Percentiles rank a stretch among this genome's conserved stretches.
These are phyloP conservation scores for Trichogramma evanescens DNA, from an alignment of 2,888 invertebrate genomes.

Conservation along the genomic window DNA sequence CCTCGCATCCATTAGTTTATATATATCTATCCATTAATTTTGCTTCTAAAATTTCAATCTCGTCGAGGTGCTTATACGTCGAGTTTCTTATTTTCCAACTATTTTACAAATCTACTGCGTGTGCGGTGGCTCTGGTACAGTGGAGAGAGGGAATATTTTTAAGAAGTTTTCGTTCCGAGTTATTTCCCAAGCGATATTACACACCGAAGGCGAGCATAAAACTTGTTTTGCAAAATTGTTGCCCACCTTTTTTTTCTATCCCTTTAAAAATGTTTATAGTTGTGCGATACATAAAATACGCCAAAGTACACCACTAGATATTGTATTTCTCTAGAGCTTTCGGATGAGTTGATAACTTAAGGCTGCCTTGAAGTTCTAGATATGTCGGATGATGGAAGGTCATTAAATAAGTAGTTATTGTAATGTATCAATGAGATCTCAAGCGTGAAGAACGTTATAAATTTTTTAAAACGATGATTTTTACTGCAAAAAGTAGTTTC, in stretches of 20 bases:
- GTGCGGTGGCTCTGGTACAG: too few relatives aligned
- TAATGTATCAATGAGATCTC: too few relatives aligned
- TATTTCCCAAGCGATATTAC: constrained; percentile 5
- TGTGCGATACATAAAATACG: not conserved
- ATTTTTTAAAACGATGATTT: too few relatives aligned
- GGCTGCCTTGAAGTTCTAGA: too few relatives aligned
- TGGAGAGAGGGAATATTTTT: too few relatives aligned
- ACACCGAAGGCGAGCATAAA: not conserved
- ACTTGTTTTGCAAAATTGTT: not conserved
- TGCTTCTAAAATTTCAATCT: not conserved
- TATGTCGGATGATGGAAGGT: too few relatives aligned
- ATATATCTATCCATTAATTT: not conserved
- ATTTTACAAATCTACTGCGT: too few relatives aligned
- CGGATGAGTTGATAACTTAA: not conserved
- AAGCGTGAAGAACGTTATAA: too few relatives aligned
- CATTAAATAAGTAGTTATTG: too few relatives aligned
- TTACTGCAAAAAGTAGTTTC: too few relatives aligned
- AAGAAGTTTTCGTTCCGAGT: not conserved
- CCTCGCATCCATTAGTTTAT: not conserved
- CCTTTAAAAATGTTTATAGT: not conserved
- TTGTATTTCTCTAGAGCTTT: constrained; percentile 1
- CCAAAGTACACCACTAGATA: not conserved
- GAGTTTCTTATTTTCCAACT: too few relatives aligned
- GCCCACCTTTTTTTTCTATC: not conserved
- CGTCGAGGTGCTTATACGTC: not conserved